Percentiles rank a stretch among this genome's conserved stretches.
phyloP scores from a whole-genome alignment of 1,140 invertebrate species.

The Phymorhynchus buccinoides region DNA sequence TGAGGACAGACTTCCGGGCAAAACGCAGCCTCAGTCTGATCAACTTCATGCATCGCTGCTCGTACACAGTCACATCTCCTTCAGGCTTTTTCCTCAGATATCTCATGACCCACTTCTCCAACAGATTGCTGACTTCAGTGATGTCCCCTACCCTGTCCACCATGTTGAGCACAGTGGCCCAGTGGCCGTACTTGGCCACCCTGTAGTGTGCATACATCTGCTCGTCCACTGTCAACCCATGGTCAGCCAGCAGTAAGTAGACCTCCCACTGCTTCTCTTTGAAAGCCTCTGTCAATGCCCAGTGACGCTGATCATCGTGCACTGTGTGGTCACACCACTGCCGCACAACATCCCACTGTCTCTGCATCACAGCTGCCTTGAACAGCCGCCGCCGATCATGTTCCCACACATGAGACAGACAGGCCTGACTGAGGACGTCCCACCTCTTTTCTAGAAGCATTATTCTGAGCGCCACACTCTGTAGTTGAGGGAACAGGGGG shows the following conservation, averaged over 20 bases:
- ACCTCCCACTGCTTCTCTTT: constrained; percentile 1
- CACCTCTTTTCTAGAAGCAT: constrained; percentile 7
- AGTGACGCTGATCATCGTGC: constrained; percentile 4
- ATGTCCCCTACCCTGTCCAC: not conserved
- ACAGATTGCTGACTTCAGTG: not conserved
- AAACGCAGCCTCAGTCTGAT: not conserved
- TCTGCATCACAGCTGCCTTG: constrained; percentile 20
- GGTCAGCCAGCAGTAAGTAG: not conserved
- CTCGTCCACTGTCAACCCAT: not conserved
- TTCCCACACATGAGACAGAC: constrained; percentile 14
- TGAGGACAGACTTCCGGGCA: not conserved
- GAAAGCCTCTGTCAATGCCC: constrained; percentile 5
- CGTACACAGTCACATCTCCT: not conserved
- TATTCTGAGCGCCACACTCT: constrained; percentile 5
- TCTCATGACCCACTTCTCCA: not conserved
- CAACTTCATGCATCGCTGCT: not conserved
- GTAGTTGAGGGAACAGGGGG: not conserved
- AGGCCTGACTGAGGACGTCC: not conserved
- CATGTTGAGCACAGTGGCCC: not conserved
- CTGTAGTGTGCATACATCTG: constrained; percentile 6
- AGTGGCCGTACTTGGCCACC: not conserved
- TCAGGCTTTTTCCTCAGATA: not conserved
- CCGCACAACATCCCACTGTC: not conserved
- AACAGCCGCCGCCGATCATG: not conserved
- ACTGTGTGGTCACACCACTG: not conserved